Evolutionary conservation across 2,888 invertebrate genomes (phyloP), one percentile per base, ranked within the genome.

Genomic region (Acleris laterana): DNA sequence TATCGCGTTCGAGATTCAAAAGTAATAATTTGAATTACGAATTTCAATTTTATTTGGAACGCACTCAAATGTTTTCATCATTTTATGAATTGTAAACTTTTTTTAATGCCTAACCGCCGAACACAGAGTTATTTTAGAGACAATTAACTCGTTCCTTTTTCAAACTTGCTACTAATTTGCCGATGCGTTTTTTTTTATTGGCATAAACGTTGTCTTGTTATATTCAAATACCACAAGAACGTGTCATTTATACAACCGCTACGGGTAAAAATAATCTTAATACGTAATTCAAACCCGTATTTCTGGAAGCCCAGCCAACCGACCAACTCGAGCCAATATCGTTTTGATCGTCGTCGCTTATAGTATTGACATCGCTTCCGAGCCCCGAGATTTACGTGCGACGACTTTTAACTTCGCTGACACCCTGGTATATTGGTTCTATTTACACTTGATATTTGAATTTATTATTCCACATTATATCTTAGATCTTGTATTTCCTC

Each of bases 1-100:
- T 59, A 65, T 65, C 64, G 28, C 60, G 49, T 50, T 60, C 49
- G 42, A 53, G 42, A 60, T 65, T 65, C 38, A 20, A 60, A 65
- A 50, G 25, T 55, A 11, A 11, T 59, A 48, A 53, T 64, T 55
- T 38, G 11, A 57, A 46, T 63, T 63, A 38, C 9, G 46, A 58
- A 50, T 46, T 55, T 16, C 3, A 22, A 55, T 42, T 42, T 55
- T 1, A 13, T 32, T 6, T 38, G 4, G 20, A 20, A 11, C 5
- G 13, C 32, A 1, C 4, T 9, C 1, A 28, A 9, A 32, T 11
- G 38, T 38, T 38, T 38, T 3, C 38, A 38, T 13, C 4, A 4
- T 1, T 13, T 38, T 13, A 38, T 38, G 38, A 13, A 38, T 13
- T 11, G 2, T 3, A 3, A 38, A 28, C 28, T 9, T 28, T 28